Evolutionary conservation across 2,113 vertebrate species (phyloP), one percentile per base, ranked within the genome.

Genomic region (Oreocharis arfaki): DNA sequence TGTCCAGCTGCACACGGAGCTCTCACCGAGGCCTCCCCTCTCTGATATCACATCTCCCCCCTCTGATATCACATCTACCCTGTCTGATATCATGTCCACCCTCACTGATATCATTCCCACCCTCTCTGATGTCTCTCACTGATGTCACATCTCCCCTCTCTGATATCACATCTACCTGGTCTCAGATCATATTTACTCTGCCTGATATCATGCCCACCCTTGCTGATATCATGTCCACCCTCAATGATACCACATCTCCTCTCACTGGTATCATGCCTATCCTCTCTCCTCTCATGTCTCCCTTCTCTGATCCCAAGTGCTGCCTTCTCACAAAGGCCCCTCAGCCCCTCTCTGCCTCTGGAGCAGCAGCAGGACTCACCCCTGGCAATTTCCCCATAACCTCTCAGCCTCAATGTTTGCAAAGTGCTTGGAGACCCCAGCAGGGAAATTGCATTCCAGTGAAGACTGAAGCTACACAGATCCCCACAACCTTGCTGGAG

Each of bases 371-470:
- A 89, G 47, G 71, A 33, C 41, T 42, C 49, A 75, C 24, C 57
- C 87, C 74, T 65, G 84, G 65, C 69, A 67, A n/a, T 49, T 44
- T 10, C 35, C 55, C 90, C 64, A 7, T 37, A 59, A 4, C 89
- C 76, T 56, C 85, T 59, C 35, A 49, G 67, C 64, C 39, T 88
- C 12, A 41, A 47, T 35, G 63, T 74, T 44, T 63, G 75, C 37
- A n/a, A 56, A 53, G 71, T 22, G 86, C 93, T 65, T 10, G 2
- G 73, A 82, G 88, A 94, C 82, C 88, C 73, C 96, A 89, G 83
- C 88, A 87, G 83, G 76, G 57, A 94, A 97, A 87, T 56, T 78
- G 65, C 19, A 22, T 92, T 79, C 53, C 56, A 55, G 83, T 76
- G 86, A 94, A 92, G 94, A 75, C 82, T 39, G 68, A 53, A 87